Conservation (phyloP, 2,888 invertebrate species). For the Chorisops tibialis region DNA sequence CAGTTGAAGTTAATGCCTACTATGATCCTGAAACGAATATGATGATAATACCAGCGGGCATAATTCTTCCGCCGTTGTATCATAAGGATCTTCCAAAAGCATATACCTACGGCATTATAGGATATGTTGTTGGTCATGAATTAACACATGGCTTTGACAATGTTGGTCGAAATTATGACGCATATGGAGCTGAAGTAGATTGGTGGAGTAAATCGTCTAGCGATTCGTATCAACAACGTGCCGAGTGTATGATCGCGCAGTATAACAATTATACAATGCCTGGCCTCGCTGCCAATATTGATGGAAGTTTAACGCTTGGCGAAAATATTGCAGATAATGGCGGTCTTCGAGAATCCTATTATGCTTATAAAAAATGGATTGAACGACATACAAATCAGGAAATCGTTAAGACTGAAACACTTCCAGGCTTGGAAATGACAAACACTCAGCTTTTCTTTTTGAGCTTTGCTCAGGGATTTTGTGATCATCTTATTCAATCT, state of each 20-base stretch:
- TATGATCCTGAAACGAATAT: not conserved
- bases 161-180: not conserved
- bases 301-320: not conserved
- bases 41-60: slow-evolving; percentile 1
- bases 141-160: slow-evolving; percentile 13
- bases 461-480: slow-evolving; percentile 16
- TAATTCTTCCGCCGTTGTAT: slow-evolving; percentile 4
- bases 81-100: slow-evolving; percentile 2
- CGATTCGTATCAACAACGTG: not conserved
- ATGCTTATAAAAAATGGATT: slow-evolving; percentile 5
- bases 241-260: not conserved
- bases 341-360: not conserved
- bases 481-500: not conserved
- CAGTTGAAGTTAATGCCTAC: not conserved
- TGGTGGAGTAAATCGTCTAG: not conserved
- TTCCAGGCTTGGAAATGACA: slow-evolving; percentile 1
- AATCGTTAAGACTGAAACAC: not conserved
- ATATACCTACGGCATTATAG: slow-evolving; percentile 1
- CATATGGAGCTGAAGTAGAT: not conserved
- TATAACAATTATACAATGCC: not conserved
- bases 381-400: not conserved
- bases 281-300: not conserved
- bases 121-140: slow-evolving; percentile 20
- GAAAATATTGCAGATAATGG: slow-evolving; percentile 24
- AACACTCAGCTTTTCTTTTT: slow-evolving; percentile 14